phyloP scores from a whole-genome alignment of 64 coral and sea anemone genomes.

The Catalaphyllia jardinei region DNA sequence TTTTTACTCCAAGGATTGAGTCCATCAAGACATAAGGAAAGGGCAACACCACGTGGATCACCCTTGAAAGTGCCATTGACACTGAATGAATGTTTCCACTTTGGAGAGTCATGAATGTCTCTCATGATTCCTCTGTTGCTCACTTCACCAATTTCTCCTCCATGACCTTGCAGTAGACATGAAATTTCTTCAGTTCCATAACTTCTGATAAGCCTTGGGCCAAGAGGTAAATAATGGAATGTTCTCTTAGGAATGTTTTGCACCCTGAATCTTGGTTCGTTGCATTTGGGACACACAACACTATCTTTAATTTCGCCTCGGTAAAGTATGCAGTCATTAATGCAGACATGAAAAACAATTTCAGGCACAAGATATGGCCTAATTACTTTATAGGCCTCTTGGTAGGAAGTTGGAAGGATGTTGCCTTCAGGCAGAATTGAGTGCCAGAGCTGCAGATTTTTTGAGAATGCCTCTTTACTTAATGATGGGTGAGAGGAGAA shows the following conservation, averaged over 20 bases:
- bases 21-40: constrained; percentile 38
- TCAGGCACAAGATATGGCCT: constrained; percentile 43
- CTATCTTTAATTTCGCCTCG: constrained; percentile 42
- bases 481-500: constrained; percentile 41
- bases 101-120: constrained; percentile 37
- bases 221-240: constrained; percentile 65
- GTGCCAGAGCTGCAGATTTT: constrained; percentile 43
- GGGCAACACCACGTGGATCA: constrained; percentile 44
- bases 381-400: constrained; percentile 49
- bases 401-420: constrained; percentile 40
- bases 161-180: constrained; percentile 29
- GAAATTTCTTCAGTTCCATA: constrained; percentile 50
- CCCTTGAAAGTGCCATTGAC: constrained; percentile 21
- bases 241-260: constrained; percentile 29
- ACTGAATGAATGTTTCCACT: constrained; percentile 39
- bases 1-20: constrained; percentile 58
- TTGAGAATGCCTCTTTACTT: constrained; percentile 73
- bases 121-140: neutral
- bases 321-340: constrained; percentile 65
- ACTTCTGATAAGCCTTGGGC: constrained; percentile 42
- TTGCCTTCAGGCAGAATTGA: constrained; percentile 55
- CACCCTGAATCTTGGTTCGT: constrained; percentile 8
- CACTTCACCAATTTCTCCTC: neutral
- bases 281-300: constrained; percentile 34
- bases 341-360: constrained; percentile 49